These are phyloP conservation scores for Planococcus citri DNA, from an alignment of 1,140 invertebrate genomes.

Conservation along the genomic window DNA sequence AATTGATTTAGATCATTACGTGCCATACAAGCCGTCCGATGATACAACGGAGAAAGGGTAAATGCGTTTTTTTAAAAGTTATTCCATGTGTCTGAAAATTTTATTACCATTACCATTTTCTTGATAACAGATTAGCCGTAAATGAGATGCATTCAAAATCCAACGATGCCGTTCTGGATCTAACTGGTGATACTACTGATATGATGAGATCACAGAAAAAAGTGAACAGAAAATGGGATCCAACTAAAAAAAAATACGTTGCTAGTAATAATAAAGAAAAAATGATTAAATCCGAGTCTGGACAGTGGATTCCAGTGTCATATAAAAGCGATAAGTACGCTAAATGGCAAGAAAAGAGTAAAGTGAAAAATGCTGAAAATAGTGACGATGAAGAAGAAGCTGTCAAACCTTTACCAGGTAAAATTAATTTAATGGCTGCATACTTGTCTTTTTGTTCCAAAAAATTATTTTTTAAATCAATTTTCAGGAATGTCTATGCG, in stretches of 20 bases:
- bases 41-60: conserved; percentile 79
- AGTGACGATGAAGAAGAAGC: conserved; percentile 39
- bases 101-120: conserved; percentile 16
- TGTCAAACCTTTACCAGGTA: conserved; percentile 23
- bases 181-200: conserved; percentile 63
- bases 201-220: conserved; percentile 37
- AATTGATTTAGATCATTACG: conserved; percentile 63
- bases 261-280: conserved; percentile 33
- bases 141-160: conserved; percentile 62
- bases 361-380: conserved; percentile 45
- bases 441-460: not conserved
- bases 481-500: conserved; percentile 18
- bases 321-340: conserved; percentile 84
- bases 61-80: conserved; percentile 27
- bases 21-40: conserved; percentile 74
- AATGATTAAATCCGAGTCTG: conserved; percentile 82
- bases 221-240: conserved; percentile 27
- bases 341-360: conserved; percentile 73
- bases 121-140: conserved; percentile 49
- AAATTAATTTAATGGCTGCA: not conserved
- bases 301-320: conserved; percentile 80
- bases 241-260: conserved; percentile 24
- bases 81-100: not conserved
- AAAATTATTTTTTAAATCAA: not conserved
- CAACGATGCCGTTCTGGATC: conserved; percentile 56